Evolutionary conservation across 2,797 vertebrate genomes (phyloP), one percentile per base, ranked within the genome.

Genomic region (Poecilia velifera): DNA sequence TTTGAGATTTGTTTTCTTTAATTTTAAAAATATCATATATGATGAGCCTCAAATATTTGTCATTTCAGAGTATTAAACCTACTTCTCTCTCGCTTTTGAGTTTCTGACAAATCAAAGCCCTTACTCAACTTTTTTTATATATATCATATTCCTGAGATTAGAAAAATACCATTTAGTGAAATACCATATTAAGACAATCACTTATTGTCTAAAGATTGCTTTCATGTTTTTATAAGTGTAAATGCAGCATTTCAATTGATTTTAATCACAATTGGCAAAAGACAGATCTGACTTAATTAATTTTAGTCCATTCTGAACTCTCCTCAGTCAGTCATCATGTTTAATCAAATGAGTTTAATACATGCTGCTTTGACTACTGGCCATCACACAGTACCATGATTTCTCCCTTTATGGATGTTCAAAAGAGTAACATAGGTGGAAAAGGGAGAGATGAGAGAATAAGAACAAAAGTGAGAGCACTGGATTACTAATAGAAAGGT

Each of bases 391-490:
- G 62, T 31, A 76, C 72, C 79, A 74, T 83, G 84, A 82, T 87
- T 86, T 87, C 82, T 91, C 84, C 73, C 77, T 88, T 80, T 79
- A 72, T 73, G 82, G 77, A 64, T 85, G 81, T 82, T 89, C 75
- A 84, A 89, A 87, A 89, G 90, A 90, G 82, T 87, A 89, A 83
- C 89, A 72, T 88, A 87, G 90, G 89, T 89, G 89, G 86, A 84
- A 87, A 84, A 87, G 91, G 79, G 85, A 79, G 79, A 84, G 82
- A 89, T 70, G 85, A 87, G 89, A 84, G 89, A 84, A 82, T 81
- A 89, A 86, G 87, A 92, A 93, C 88, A 93, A 94, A 93, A 89
- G 90, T 89, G 89, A 92, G 91, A 90, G 92, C 90, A 62, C 88
- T 88, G 85, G 76, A 88, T 91, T 76, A 74, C 80, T 73, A 84